Percentiles rank a stretch among this genome's conserved stretches.
These are phyloP conservation scores for Achlya flavicornis DNA, from an alignment of 2,888 invertebrate species.

Conservation along the genomic window DNA sequence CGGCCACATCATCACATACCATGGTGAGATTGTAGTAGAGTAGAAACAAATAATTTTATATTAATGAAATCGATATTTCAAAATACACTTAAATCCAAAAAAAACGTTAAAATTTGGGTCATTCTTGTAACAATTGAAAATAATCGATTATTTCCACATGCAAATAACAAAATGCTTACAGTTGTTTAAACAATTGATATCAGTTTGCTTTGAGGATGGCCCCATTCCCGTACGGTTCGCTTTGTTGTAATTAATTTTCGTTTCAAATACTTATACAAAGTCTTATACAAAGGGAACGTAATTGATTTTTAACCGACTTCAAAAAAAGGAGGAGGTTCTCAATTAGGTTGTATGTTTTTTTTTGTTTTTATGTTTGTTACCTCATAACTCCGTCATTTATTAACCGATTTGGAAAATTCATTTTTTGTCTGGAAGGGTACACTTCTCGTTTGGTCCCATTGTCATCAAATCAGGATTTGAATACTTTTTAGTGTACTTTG, in stretches of 20 bases:
- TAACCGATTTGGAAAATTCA: too few relatives aligned
- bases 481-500: too few relatives aligned
- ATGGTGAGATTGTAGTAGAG: too few relatives aligned
- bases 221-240: constrained; percentile 38
- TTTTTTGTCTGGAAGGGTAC: too few relatives aligned
- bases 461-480: too few relatives aligned
- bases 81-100: not conserved
- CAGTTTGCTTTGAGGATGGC: constrained; percentile 28
- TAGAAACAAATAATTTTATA: too few relatives aligned
- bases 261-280: constrained; percentile 17
- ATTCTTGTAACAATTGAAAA: constrained; percentile 31
- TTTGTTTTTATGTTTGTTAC: constrained; percentile 11
- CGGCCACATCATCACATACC: too few relatives aligned
- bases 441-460: too few relatives aligned
- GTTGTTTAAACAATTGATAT: constrained; percentile 51
- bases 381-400: too few relatives aligned
- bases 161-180: constrained; percentile 34
- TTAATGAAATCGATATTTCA: too few relatives aligned
- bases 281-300: constrained; percentile 13
- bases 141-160: constrained; percentile 42
- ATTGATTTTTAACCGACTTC: constrained; percentile 14
- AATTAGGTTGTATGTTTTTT: too few relatives aligned
- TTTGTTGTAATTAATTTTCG: constrained; percentile 35
- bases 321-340: too few relatives aligned
- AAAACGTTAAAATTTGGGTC: constrained; percentile 30